Percentiles rank a stretch among this genome's conserved stretches.
These are phyloP conservation scores for Petrocephalus zakoni DNA, from an alignment of 2,113 vertebrate genomes.

Conservation along the genomic window DNA sequence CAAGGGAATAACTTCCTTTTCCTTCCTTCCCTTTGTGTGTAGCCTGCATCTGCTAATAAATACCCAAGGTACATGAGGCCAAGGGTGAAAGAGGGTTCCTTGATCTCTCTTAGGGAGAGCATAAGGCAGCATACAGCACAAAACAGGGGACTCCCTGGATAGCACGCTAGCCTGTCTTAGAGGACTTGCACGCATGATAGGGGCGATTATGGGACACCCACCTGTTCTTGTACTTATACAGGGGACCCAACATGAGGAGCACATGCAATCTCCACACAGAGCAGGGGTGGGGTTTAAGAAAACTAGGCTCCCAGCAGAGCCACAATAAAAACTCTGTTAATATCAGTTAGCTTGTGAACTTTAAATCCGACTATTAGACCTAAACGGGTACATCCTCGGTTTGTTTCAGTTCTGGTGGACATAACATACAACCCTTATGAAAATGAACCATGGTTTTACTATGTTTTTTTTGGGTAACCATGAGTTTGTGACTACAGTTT, in stretches of 20 bases:
- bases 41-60: constrained; percentile 26
- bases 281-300: not conserved
- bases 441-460: too few relatives aligned
- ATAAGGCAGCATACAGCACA: not conserved
- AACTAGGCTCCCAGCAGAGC: not conserved
- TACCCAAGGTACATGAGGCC: constrained; percentile 12
- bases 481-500: too few relatives aligned
- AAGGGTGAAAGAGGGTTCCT: not conserved
- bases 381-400: not conserved
- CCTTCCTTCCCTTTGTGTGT: constrained; percentile 5
- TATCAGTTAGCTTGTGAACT: not conserved
- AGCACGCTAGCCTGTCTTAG: not conserved
- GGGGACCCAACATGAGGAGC: not conserved
- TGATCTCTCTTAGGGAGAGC: not conserved
- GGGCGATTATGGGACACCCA: not conserved
- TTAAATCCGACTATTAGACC: not conserved
- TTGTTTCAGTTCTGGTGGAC: not conserved
- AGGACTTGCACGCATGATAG: not conserved
- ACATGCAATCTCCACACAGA: not conserved
- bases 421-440: too few relatives aligned
- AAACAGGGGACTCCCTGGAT: not conserved
- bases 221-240: not conserved
- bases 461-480: too few relatives aligned
- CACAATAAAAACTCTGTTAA: not conserved
- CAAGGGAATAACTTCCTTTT: constrained; percentile 15